Percentiles rank a stretch among this genome's conserved stretches.
Conservation (phyloP, 2,888 invertebrate species). For the Metacarcinus magister region DNA sequence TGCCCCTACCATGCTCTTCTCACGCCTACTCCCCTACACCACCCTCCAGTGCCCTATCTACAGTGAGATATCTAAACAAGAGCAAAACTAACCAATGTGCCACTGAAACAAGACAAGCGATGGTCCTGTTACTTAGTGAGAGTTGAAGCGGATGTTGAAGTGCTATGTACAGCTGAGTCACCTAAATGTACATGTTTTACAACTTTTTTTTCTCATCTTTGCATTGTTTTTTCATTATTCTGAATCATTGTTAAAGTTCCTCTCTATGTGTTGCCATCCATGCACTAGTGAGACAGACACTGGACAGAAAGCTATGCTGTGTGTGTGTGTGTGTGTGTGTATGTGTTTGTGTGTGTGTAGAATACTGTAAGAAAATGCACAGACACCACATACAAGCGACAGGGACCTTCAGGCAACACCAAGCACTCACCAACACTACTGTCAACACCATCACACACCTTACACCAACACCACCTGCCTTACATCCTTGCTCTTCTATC, state of each 20-base stretch:
- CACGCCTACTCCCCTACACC: not conserved
- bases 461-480: not conserved
- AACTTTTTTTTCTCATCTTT: not conserved
- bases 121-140: not conserved
- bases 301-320: slow-evolving; percentile 14
- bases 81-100: not conserved
- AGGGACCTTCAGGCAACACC: slow-evolving; percentile 8
- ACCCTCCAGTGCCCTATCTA: not conserved
- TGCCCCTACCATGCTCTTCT: not conserved
- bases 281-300: not conserved
- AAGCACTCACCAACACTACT: not conserved
- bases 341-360: not conserved
- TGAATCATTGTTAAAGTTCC: not conserved
- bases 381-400: slow-evolving; percentile 20
- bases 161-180: not conserved
- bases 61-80: not conserved
- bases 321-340: not conserved
- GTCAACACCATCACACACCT: not conserved
- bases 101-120: not conserved
- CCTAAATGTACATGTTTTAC: not conserved
- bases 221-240: not conserved
- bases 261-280: slow-evolving; percentile 26
- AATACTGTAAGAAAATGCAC: slow-evolving; percentile 3
- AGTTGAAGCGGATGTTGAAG: not conserved
- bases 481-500: not conserved